A percentile compares a stretch with the other conserved stretches of the same genome.
These are phyloP conservation scores for Zaprionus inermis DNA, from an alignment of 1,140 invertebrate genomes.

Conservation along the genomic window DNA sequence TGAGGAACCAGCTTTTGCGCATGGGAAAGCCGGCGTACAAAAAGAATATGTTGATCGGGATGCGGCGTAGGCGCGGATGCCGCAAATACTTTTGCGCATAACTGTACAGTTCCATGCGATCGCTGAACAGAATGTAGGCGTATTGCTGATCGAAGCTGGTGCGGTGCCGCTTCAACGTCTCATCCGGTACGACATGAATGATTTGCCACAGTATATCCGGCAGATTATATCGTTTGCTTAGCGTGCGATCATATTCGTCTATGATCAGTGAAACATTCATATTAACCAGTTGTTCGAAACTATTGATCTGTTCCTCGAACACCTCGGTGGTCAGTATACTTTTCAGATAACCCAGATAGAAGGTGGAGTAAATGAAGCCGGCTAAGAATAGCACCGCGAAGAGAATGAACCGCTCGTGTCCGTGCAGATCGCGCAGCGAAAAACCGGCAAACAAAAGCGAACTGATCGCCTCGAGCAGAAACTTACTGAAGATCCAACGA, in stretches of 20 bases:
- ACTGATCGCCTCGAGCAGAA: conserved; percentile 59
- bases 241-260: conserved; percentile 45
- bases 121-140: conserved; percentile 64
- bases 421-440: conserved; percentile 29
- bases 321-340: conserved; percentile 70
- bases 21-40: conserved; percentile 59
- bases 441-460: conserved; percentile 56
- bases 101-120: conserved; percentile 60
- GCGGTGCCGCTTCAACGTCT: conserved; percentile 42
- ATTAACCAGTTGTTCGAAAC: conserved; percentile 51
- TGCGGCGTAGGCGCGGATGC: conserved; percentile 54
- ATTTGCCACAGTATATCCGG: conserved; percentile 47
- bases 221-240: conserved; percentile 48
- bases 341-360: conserved; percentile 58
- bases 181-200: conserved; percentile 37
- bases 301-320: conserved; percentile 56
- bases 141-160: conserved; percentile 52
- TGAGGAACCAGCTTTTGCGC: conserved; percentile 66
- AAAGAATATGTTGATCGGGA: conserved; percentile 67
- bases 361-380: conserved; percentile 64
- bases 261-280: conserved; percentile 56
- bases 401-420: conserved; percentile 52
- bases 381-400: conserved; percentile 54
- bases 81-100: conserved; percentile 61
- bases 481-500: conserved; percentile 59